phyloP scores from a whole-genome alignment of 64 coral and sea anemone genomes.

The Astreopora myriophthalma region DNA sequence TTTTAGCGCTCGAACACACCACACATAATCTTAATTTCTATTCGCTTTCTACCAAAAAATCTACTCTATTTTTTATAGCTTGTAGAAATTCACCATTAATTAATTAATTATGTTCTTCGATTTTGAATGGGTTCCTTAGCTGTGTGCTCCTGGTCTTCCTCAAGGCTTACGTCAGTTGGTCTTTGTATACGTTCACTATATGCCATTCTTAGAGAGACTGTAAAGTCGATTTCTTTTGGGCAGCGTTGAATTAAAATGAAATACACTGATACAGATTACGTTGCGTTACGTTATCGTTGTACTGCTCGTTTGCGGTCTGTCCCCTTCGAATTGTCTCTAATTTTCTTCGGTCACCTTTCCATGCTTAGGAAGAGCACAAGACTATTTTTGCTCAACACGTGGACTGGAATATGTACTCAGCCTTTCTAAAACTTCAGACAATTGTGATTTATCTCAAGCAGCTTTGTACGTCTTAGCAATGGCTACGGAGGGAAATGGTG shows the following conservation, averaged over 20 bases:
- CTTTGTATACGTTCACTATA: not conserved
- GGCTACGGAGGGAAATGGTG: conserved; percentile 32
- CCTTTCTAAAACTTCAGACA: not conserved
- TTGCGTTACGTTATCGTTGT: too few relatives aligned
- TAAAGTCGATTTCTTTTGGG: too few relatives aligned
- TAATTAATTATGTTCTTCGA: not conserved
- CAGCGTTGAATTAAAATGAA: too few relatives aligned
- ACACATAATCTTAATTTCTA: too few relatives aligned
- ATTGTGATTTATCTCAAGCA: not conserved
- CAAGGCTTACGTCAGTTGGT: too few relatives aligned
- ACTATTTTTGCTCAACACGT: conserved; percentile 35
- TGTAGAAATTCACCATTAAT: too few relatives aligned
- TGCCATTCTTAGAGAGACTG: not conserved
- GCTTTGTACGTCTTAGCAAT: conserved; percentile 2
- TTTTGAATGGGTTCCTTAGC: not conserved
- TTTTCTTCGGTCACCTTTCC: not conserved
- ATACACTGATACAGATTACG: too few relatives aligned
- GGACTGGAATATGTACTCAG: conserved; percentile 5
- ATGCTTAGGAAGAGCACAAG: conserved; percentile 17
- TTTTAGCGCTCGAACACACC: not conserved
- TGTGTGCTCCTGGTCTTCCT: too few relatives aligned
- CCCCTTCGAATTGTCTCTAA: too few relatives aligned
- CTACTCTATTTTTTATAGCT: too few relatives aligned
- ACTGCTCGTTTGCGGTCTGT: too few relatives aligned
- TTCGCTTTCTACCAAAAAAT: too few relatives aligned